Evolutionary conservation across 2,888 invertebrate genomes (phyloP).

Genomic region (Atherix ibis): DNA sequence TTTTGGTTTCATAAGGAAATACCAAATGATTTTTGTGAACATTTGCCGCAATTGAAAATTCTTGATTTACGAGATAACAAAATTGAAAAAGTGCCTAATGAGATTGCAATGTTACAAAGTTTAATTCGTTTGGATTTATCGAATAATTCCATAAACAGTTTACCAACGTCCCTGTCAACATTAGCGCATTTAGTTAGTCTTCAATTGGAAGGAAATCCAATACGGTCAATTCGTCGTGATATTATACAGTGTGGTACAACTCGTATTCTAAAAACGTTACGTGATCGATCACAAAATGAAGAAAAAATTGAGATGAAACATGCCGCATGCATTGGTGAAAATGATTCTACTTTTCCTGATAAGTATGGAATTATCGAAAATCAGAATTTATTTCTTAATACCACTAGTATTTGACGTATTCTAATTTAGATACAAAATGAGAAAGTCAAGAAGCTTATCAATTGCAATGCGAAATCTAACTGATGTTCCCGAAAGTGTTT

Average conservation of each 20-base stretch:
- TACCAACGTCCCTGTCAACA: slow-evolving; percentile 50
- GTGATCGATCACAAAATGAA: slow-evolving; percentile 36
- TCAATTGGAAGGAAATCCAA: slow-evolving; percentile 71
- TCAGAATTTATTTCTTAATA: too few relatives aligned
- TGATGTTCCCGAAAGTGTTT: slow-evolving; percentile 53
- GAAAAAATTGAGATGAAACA: slow-evolving; percentile 13
- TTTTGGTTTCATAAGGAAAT: slow-evolving; percentile 40
- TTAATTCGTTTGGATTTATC: slow-evolving; percentile 71
- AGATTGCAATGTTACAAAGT: slow-evolving; percentile 56
- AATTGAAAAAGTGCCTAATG: slow-evolving; percentile 58
- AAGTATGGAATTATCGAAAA: slow-evolving; percentile 30
- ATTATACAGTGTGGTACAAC: slow-evolving; percentile 72
- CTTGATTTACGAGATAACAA: slow-evolving; percentile 73
- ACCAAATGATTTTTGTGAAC: slow-evolving; percentile 52
- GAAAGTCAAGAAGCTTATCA: slow-evolving; percentile 34
- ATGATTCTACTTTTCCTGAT: slow-evolving; percentile 36
- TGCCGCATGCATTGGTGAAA: slow-evolving; percentile 28
- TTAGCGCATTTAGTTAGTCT: slow-evolving; percentile 68
- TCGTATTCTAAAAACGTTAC: slow-evolving; percentile 59
- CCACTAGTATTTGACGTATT: background rate
- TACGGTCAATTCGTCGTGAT: slow-evolving; percentile 67
- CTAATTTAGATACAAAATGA: slow-evolving; percentile 38
- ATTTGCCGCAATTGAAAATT: slow-evolving; percentile 53
- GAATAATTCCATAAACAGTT: slow-evolving; percentile 55
- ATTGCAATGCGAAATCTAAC: slow-evolving; percentile 39